A percentile compares a stretch with the other conserved stretches of the same genome.
phyloP scores from a whole-genome alignment of 2,797 vertebrate species.

The Taenioides sp. region DNA sequence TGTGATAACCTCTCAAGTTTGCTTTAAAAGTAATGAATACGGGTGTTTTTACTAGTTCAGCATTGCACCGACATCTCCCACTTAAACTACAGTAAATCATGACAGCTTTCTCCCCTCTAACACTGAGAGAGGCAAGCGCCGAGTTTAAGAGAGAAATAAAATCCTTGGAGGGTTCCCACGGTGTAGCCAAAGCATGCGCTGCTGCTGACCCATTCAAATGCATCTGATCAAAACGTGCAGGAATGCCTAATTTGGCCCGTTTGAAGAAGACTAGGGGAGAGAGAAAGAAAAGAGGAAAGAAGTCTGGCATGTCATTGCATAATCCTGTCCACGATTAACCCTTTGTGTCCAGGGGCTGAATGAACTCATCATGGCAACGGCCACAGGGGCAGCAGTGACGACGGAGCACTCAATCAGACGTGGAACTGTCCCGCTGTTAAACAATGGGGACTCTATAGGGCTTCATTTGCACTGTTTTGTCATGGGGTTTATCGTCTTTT shows the following conservation, averaged over 20 bases:
- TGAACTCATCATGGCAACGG: constrained; percentile 69
- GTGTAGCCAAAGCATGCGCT: constrained; percentile 47
- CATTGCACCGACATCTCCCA: constrained; percentile 31
- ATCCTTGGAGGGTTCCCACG: constrained; percentile 53
- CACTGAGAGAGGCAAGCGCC: constrained; percentile 33
- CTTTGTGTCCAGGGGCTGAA: constrained; percentile 64
- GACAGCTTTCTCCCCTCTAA: constrained; percentile 28
- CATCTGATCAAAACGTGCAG: constrained; percentile 64
- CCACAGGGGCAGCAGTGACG: constrained; percentile 62
- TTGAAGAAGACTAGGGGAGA: constrained; percentile 29
- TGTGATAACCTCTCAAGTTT: constrained; percentile 39
- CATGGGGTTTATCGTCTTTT: background rate
- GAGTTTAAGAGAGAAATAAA: constrained; percentile 37
- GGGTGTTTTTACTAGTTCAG: constrained; percentile 43
- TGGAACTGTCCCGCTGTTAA: constrained; percentile 41
- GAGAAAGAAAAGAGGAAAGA: constrained; percentile 46
- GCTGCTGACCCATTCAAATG: constrained; percentile 52
- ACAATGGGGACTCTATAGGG: constrained; percentile 33
- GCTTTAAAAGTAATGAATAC: constrained; percentile 24
- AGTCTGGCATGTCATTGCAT: constrained; percentile 70
- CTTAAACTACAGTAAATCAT: constrained; percentile 44
- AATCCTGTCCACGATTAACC: constrained; percentile 73
- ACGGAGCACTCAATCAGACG: constrained; percentile 53
- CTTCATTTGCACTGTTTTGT: constrained; percentile 48
- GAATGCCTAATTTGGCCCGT: constrained; percentile 68